A percentile compares a stretch with the other conserved stretches of the same genome.
These are phyloP conservation scores for Mesocentrotus franciscanus DNA, from an alignment of 53 echinoderm and acorn worm species.

Conservation along the genomic window DNA sequence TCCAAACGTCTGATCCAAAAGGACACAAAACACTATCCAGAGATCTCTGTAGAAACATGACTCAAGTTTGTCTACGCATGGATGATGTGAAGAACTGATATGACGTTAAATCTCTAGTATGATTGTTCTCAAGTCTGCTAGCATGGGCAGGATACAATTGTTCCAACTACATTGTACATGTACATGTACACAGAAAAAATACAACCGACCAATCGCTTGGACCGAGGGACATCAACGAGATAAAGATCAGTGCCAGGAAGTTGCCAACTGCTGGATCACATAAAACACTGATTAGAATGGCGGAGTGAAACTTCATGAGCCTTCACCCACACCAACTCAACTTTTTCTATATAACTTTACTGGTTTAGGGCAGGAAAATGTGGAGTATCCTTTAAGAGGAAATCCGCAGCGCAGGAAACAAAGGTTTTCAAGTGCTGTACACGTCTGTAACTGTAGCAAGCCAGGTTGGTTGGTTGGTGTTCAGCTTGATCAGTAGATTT, in stretches of 20 bases:
- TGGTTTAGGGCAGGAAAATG: neutral
- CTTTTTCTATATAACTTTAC: neutral
- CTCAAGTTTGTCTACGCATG: neutral
- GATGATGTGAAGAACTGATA: neutral
- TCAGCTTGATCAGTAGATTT: neutral
- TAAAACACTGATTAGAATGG: neutral
- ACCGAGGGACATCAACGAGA: slow-evolving; percentile 18
- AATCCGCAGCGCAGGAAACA: neutral
- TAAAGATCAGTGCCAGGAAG: slow-evolving; percentile 13
- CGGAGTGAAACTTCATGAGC: neutral
- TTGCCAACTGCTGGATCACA: neutral
- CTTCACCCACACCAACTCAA: neutral
- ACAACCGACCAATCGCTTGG: neutral
- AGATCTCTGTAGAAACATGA: neutral
- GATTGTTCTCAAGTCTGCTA: neutral
- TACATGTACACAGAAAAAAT: neutral
- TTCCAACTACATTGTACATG: too few species aligned
- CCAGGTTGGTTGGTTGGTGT: neutral
- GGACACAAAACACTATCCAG: slow-evolving; percentile 8
- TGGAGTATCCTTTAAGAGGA: neutral
- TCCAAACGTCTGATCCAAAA: slow-evolving; percentile 18
- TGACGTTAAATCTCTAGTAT: neutral
- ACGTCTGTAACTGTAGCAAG: neutral
- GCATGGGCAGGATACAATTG: too few species aligned
- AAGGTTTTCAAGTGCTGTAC: neutral